Evolutionary conservation across 92 coral and sea anemone genomes (phyloP).

Genomic region (Porites rus): DNA sequence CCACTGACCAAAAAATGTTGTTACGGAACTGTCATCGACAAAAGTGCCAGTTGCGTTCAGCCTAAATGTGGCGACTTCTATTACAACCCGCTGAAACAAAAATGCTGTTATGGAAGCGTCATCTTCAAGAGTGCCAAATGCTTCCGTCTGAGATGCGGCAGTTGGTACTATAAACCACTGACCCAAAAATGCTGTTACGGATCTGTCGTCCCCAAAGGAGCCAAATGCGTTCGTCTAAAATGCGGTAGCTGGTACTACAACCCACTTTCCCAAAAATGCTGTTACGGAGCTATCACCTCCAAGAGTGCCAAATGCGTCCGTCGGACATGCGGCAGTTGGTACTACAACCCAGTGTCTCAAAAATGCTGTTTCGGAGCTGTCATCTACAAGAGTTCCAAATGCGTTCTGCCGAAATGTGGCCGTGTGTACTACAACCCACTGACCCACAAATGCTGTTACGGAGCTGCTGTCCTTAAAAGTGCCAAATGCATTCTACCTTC

Average conservation of each 20-base stretch:
- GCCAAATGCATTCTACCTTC: not conserved
- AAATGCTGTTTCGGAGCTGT: conserved; percentile 4
- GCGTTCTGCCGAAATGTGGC: not conserved
- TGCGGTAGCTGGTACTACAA: not conserved
- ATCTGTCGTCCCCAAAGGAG: not conserved
- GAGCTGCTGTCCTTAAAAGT: not conserved
- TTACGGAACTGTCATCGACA: not conserved
- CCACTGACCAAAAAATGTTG: not conserved
- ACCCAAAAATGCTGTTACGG: not conserved
- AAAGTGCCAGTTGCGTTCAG: no score
- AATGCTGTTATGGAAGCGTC: not conserved
- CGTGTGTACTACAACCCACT: not conserved
- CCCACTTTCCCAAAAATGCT: conserved; percentile 7
- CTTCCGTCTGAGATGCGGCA: not conserved
- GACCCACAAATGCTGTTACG: not conserved
- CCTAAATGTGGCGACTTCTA: not conserved
- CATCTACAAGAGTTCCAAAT: not conserved
- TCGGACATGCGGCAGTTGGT: not conserved
- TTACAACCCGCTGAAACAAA: not conserved
- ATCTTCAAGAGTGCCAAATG: not conserved
- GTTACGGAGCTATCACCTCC: not conserved
- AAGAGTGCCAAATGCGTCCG: not conserved
- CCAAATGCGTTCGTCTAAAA: not conserved
- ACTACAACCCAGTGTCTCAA: not conserved
- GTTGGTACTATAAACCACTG: not conserved